Evolutionary conservation across 2,797 vertebrate species (phyloP).

Genomic region (Pterois miles): DNA sequence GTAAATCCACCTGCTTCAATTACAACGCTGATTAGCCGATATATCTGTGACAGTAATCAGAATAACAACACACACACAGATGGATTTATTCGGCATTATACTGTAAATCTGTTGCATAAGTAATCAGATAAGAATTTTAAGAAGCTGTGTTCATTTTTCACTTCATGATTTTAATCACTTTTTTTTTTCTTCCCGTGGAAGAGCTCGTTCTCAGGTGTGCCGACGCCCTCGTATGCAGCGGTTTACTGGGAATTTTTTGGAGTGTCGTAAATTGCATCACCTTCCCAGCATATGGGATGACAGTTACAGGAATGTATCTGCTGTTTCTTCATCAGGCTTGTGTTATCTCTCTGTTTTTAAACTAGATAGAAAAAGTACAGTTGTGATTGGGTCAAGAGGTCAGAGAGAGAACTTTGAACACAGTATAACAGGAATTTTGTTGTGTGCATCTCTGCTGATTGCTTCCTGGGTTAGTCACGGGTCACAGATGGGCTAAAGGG

Average conservation of each 20-base stretch:
- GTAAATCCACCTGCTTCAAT: slow-evolving; percentile 58
- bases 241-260: slow-evolving; percentile 20
- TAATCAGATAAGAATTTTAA: slow-evolving; percentile 30
- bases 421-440: slow-evolving; percentile 26
- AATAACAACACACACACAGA: slow-evolving; percentile 43
- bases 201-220: slow-evolving; percentile 56
- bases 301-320: slow-evolving; percentile 44
- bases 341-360: slow-evolving; percentile 39
- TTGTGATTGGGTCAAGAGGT: slow-evolving; percentile 46
- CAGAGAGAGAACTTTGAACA: slow-evolving; percentile 29
- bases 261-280: slow-evolving; percentile 42
- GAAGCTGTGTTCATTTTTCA: slow-evolving; percentile 34
- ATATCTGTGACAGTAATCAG: slow-evolving; percentile 49
- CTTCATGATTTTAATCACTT: slow-evolving; percentile 41
- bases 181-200: slow-evolving; percentile 14
- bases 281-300: slow-evolving; percentile 52
- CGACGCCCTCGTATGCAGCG: slow-evolving; percentile 5
- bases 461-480: slow-evolving; percentile 37
- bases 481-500: slow-evolving; percentile 26
- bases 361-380: slow-evolving; percentile 40
- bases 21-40: slow-evolving; percentile 40
- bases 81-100: slow-evolving; percentile 43
- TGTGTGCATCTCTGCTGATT: slow-evolving; percentile 31
- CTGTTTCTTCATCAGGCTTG: slow-evolving; percentile 46
- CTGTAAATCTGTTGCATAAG: slow-evolving; percentile 36